Base-by-base conservation (phyloP, 2,113 vertebrate genomes). In the Percina caprodes region DNA sequence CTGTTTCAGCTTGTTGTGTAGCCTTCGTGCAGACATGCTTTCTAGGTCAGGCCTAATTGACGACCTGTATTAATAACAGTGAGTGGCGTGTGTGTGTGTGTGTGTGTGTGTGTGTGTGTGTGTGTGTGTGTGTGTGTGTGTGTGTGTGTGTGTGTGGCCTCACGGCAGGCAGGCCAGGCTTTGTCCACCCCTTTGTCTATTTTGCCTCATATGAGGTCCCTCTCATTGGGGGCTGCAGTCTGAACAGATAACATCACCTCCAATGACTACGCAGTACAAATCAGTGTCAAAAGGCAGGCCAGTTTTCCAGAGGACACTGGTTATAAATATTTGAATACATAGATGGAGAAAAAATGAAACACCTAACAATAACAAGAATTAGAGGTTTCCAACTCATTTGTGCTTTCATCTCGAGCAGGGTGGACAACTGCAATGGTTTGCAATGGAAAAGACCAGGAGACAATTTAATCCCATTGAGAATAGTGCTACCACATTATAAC, bases 21-120 rank as follows among this genome's bases (percentile, higher is more conserved):
- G 80, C 65, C 83, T 85, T 82, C 79, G 81, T 92, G 90, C 89
- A 93, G 91, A 93, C 91, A 76, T 74, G 58, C 67, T 92, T 94
- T 93, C 77, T 94, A 72, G 92, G 94, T 94, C 93, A 93, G 77
- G 46, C 77, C 88, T 88, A 90, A 91, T 92, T 92, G 91, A 92
- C 79, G 84, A 88, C 88, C 88, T 87, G 75, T 83, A 82, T 88
- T 92, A 85, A 90, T 89, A 90, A 87, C 74, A 86, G 30, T 78
- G 76, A 81, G 83, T 73, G 83, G 56, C 58, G 3, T 80, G 82
- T 79, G 74, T 84, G 42, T 77, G 30, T 79, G 49, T 74, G 46
- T n/a, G n/a, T n/a, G n/a, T n/a, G n/a, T n/a, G n/a, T n/a, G n/a
- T n/a, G n/a, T n/a, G n/a, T n/a, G n/a, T n/a, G n/a, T n/a, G n/a